Percentiles rank a stretch among this genome's conserved stretches.
Conservation (phyloP, 2,113 vertebrate genomes). For the Anguilla japonica region DNA sequence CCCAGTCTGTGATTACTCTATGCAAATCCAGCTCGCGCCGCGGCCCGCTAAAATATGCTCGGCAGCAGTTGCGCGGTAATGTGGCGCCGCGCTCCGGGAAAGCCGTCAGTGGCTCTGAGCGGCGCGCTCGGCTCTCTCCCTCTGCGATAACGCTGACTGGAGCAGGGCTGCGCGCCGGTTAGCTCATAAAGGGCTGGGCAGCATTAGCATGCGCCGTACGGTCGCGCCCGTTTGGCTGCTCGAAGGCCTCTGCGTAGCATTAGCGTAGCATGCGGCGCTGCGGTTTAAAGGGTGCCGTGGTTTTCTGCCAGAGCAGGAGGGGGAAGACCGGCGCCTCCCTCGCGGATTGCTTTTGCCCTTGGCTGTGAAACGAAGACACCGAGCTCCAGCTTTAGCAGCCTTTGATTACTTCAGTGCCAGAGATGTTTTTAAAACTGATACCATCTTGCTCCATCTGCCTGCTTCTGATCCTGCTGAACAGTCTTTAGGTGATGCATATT, state of each 20-base stretch:
- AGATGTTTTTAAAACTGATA: not conserved
- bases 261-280: not conserved
- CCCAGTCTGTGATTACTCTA: conserved; percentile 39
- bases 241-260: not conserved
- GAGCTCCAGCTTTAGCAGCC: not conserved
- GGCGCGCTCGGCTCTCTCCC: not conserved
- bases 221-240: not conserved
- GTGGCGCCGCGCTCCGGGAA: conserved; percentile 58
- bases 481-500: not conserved
- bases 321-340: not conserved
- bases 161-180: not conserved
- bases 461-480: not conserved
- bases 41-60: conserved; percentile 47
- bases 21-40: conserved; percentile 60
- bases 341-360: conserved; percentile 1
- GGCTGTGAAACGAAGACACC: conserved; percentile 16
- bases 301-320: not conserved
- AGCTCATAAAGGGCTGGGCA: not conserved
- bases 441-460: not conserved
- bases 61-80: conserved; percentile 57
- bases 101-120: conserved; percentile 49
- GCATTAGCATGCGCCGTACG: not conserved
- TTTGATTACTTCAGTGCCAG: not conserved
- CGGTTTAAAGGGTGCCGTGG: not conserved
- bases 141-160: not conserved